Base-by-base conservation (phyloP, 2,888 invertebrate species). In the Heliothis peltigera region DNA sequence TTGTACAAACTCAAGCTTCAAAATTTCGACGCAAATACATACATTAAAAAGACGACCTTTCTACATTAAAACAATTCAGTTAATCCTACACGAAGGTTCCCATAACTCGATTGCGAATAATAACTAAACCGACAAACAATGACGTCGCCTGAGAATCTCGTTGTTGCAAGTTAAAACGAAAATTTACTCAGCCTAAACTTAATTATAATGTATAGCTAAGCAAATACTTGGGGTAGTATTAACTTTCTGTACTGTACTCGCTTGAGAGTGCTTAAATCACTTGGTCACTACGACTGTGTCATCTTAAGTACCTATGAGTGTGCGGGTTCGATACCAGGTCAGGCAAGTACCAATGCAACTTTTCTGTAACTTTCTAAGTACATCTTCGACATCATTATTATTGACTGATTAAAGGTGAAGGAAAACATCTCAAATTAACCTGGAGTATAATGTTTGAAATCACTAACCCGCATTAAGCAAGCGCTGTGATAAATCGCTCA, bases 61-160 rank as follows among this genome's bases (percentile, higher is more conserved):
- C 57, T 53, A 67, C 67, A 77, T 82, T 82, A 77, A 80, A 80
- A 77, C 70, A 82, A 78, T 73, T 76, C 71, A 57, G 79, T 77
- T 81, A 81, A 81, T 79, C 80, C 77, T 70, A 62, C 66, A 70
- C 65, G 64, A 32, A 70, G 69, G 68, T 66, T 71, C 65, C 70
- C 75, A 77, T 87, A 87, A 85, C 82, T 83, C 81, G 84, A 87
- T 87, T 87, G 70, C 68, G 74, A 77, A 80, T 82, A 82, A 87
- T 86, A 87, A 87, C 86, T 80, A 80, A 84, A 85, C 82, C 84
- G 77, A 75, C 86, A 87, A 87, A 87, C 86, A 87, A 85, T 84
- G 81, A 79, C 79, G 79, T 81, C 80, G 70, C 72, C n/a, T n/a
- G n/a, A 76, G 76, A 79, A 80, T 79, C 80, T 81, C 83, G 75